These are phyloP conservation scores for Thalassophryne amazonica DNA, from an alignment of 2,797 vertebrate genomes.

Conservation along the genomic window DNA sequence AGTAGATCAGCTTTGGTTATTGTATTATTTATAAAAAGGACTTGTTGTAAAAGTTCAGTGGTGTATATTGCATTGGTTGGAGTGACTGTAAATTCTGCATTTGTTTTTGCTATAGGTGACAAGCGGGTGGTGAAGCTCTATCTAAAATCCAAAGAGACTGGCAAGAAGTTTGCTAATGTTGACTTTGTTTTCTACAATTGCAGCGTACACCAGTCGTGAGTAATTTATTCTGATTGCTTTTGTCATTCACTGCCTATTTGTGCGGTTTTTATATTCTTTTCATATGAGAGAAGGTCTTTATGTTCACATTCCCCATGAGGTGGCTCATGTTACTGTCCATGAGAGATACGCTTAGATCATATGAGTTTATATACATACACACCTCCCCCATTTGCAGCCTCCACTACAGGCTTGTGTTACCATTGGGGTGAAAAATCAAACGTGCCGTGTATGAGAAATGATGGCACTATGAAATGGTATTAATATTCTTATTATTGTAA, in stretches of 20 bases:
- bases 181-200: constrained; percentile 99
- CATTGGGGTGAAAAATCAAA: constrained; percentile 54
- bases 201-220: constrained; percentile 98
- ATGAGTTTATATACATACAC: background rate
- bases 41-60: no score
- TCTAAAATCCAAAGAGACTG: constrained; percentile 95
- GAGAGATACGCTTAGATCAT: constrained; percentile 18
- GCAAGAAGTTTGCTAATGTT: constrained; percentile 93
- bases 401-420: constrained; percentile 46
- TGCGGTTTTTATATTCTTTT: background rate
- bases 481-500: constrained; percentile 51
- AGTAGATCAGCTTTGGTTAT: no score
- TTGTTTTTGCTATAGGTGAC: constrained; percentile 77
- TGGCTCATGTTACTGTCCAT: constrained; percentile 34
- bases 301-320: constrained; percentile 11
- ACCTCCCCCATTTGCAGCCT: constrained; percentile 10
- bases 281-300: constrained; percentile 6
- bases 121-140: constrained; percentile 95
- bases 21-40: no score
- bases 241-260: background rate
- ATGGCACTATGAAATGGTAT: constrained; percentile 51
- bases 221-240: constrained; percentile 25
- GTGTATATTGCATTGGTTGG: no score
- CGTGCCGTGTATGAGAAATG: constrained; percentile 34
- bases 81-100: background rate